These are phyloP conservation scores for Ochlodes sylvanus DNA, from an alignment of 2,888 invertebrate genomes.

Conservation along the genomic window DNA sequence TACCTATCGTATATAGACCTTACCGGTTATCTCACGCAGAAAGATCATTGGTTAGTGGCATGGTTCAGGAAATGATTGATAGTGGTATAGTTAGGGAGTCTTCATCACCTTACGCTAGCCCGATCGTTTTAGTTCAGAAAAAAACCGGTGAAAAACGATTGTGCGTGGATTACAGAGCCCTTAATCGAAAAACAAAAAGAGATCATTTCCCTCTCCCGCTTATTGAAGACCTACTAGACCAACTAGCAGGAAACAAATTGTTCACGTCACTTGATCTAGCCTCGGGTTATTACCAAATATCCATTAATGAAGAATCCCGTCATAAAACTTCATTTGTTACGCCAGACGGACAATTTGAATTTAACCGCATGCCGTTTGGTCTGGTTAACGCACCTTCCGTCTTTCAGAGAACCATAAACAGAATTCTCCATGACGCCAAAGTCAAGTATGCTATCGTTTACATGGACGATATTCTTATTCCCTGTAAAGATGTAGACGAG, in stretches of 20 bases:
- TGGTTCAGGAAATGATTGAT: background rate
- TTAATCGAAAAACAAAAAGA: slow-evolving; percentile 38
- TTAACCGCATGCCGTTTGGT: slow-evolving; percentile 36
- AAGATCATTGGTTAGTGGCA: too few relatives aligned
- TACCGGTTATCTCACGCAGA: too few relatives aligned
- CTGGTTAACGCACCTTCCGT: background rate
- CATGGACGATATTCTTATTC: background rate
- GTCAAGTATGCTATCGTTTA: background rate
- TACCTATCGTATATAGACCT: too few relatives aligned
- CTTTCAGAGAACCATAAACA: background rate
- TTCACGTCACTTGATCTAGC: too few relatives aligned
- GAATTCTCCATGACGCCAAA: background rate
- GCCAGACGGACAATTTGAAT: background rate
- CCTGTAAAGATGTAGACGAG: too few relatives aligned
- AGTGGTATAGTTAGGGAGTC: slow-evolving; percentile 36
- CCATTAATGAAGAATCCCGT: too few relatives aligned
- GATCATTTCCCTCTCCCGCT: slow-evolving; percentile 43
- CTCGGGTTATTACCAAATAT: slow-evolving; percentile 28
- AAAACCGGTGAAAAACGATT: slow-evolving; percentile 37
- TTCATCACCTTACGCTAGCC: slow-evolving; percentile 42
- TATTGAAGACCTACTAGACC: too few relatives aligned
- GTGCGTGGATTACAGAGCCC: slow-evolving; percentile 41
- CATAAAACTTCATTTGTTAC: background rate
- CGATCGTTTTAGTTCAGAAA: slow-evolving; percentile 43
- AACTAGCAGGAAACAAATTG: too few relatives aligned